Conservation (phyloP, 2,888 invertebrate species). For the Nudaria mundana region DNA sequence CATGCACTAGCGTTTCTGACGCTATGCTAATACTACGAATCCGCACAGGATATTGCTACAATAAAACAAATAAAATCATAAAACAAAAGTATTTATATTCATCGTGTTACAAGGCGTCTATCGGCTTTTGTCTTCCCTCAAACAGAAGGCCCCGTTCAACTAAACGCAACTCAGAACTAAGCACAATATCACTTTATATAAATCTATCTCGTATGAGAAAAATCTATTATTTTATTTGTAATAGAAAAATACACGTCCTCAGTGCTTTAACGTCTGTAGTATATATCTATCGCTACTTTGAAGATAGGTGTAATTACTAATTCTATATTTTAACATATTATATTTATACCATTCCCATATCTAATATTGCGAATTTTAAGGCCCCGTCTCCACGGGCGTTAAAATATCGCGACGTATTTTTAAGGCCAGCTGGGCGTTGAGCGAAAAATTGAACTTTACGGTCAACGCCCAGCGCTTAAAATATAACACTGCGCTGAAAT, state of each 20-base stretch:
- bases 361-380: conserved; percentile 18
- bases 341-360: conserved; percentile 16
- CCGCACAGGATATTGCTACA: background rate
- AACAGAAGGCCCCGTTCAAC: conserved; percentile 37
- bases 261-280: conserved; percentile 68
- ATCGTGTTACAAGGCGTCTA: conserved; percentile 48
- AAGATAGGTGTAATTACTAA: conserved; percentile 17
- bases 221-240: conserved; percentile 56
- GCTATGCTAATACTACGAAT: no score
- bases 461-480: no score
- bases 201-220: conserved; percentile 47
- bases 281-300: conserved; percentile 29
- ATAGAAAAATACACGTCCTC: conserved; percentile 79
- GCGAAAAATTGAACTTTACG: no score
- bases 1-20: no score
- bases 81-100: conserved; percentile 63
- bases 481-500: no score
- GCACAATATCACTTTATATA: conserved; percentile 51
- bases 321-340: conserved; percentile 8
- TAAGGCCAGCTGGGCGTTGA: no score
- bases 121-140: conserved; percentile 36
- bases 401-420: no score
- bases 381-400: no score
- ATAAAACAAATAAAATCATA: conserved; percentile 39
- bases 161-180: conserved; percentile 61